These are phyloP conservation scores for Nebria salina DNA, from an alignment of 2,888 invertebrate species.

Conservation along the genomic window DNA sequence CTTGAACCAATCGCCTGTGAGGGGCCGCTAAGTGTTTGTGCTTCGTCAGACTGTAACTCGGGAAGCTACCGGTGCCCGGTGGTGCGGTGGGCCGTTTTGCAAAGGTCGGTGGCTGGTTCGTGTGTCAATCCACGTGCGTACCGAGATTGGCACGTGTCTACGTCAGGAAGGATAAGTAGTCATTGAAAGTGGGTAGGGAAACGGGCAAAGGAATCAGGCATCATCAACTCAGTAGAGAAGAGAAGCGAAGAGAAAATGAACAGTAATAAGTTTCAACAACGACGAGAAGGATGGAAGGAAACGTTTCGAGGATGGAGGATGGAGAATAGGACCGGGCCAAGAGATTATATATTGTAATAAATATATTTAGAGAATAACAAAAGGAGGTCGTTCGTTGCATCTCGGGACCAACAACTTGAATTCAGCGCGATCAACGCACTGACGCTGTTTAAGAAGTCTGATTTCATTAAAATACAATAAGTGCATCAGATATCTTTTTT, in stretches of 20 bases:
- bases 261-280: not conserved
- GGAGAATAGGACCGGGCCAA: not conserved
- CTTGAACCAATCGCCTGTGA: constrained; percentile 53
- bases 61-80: constrained; percentile 43
- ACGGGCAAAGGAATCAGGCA: not conserved
- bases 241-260: not conserved
- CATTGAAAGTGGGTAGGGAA: not conserved
- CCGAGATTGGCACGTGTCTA: constrained; percentile 2
- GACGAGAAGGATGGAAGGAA: not conserved
- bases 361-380: constrained; percentile 23
- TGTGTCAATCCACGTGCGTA: constrained; percentile 7
- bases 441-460: constrained; percentile 30
- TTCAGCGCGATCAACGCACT: constrained; percentile 43
- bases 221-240: not conserved
- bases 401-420: constrained; percentile 39
- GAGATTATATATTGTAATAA: constrained; percentile 2
- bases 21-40: constrained; percentile 46
- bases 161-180: not conserved
- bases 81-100: constrained; percentile 17
- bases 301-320: not conserved
- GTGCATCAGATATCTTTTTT: constrained; percentile 34
- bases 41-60: constrained; percentile 47
- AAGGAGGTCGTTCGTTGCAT: constrained; percentile 41
- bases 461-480: constrained; percentile 37
- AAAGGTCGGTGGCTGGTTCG: constrained; percentile 2